phyloP scores from a whole-genome alignment of 2,888 invertebrate genomes.

The Hanleya hanleyi region DNA sequence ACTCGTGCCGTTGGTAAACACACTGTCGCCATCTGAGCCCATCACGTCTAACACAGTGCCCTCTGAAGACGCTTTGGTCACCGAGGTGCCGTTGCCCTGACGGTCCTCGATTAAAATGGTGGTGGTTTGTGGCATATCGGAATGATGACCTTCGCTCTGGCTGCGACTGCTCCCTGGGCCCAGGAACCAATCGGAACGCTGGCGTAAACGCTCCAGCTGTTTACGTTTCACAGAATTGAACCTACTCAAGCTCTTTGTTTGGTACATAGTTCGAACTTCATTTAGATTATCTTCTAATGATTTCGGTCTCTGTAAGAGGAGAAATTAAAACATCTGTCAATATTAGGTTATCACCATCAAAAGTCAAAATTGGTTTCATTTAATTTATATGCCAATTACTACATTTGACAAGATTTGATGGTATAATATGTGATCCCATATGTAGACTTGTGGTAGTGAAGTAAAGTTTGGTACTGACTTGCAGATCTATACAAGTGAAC shows the following conservation, averaged over 20 bases:
- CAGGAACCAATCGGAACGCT: slow-evolving; percentile 96
- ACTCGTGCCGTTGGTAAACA: slow-evolving; percentile 62
- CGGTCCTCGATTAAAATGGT: slow-evolving; percentile 16
- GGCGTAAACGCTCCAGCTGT: slow-evolving; percentile 96
- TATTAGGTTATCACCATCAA: no score
- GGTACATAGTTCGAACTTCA: slow-evolving; percentile 55
- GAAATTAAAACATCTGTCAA: no score
- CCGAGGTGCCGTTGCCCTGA: slow-evolving; percentile 50
- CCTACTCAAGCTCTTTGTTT: slow-evolving; percentile 63
- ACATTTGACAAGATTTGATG: no score
- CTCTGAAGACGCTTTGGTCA: slow-evolving; percentile 64
- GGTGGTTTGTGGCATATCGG: slow-evolving; percentile 24
- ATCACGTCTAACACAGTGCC: slow-evolving; percentile 59
- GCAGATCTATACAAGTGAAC: no score
- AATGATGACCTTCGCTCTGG: slow-evolving; percentile 3
- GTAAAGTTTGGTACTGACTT: no score
- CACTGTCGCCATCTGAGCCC: slow-evolving; percentile 60
- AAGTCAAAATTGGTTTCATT: no score
- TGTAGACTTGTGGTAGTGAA: no score
- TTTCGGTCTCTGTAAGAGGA: slow-evolving; percentile 60
- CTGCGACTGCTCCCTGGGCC: slow-evolving; percentile 73
- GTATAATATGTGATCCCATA: no score
- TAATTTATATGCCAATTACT: no score
- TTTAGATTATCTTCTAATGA: slow-evolving; percentile 66
- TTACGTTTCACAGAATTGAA: slow-evolving; percentile 76